Evolutionary conservation across 92 coral and sea anemone species (phyloP), one percentile per base, ranked within the genome.

Genomic region (Epizoanthus stellaris): DNA sequence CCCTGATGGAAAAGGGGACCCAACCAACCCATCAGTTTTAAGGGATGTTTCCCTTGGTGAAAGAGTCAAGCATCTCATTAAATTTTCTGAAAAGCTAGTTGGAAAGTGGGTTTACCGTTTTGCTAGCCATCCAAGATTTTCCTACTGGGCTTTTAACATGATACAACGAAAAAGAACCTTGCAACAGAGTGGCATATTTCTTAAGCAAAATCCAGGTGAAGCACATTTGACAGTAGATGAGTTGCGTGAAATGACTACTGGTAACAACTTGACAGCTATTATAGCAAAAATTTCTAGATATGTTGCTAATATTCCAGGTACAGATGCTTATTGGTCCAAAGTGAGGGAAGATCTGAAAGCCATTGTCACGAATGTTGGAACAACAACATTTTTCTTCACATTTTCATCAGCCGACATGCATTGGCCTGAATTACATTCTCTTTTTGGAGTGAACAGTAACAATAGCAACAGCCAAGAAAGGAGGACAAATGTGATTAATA

Each of bases 141-240:
- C 85, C 13, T 88, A 83, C 47, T 89, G 92, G n/a, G n/a, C n/a
- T n/a, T n/a, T n/a, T n/a, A n/a, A n/a, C n/a, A n/a, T n/a, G n/a
- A n/a, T n/a, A n/a, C 88, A 82, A 76, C 82, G 91, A 82, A 88
- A 82, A 73, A 56, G 89, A 88, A 84, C 54, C 30, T 76, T 88
- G 67, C 91, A 88, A 85, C 91, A 85, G 66, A 88, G 89, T 88
- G 88, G 90, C 45, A 87, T 87, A n/a, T n/a, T n/a, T n/a, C n/a
- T n/a, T n/a, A n/a, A n/a, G n/a, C n/a, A n/a, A n/a, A n/a, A n/a
- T n/a, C n/a, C n/a, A n/a, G n/a, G n/a, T n/a, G n/a, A n/a, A n/a
- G n/a, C n/a, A n/a, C n/a, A n/a, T n/a, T n/a, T 89, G 68, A 89
- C 88, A 21, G 38, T 85, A 34, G 92, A 89, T 85, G 92, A 89